phyloP scores from a whole-genome alignment of 2,888 invertebrate species.

The Himalopsyche japonica region DNA sequence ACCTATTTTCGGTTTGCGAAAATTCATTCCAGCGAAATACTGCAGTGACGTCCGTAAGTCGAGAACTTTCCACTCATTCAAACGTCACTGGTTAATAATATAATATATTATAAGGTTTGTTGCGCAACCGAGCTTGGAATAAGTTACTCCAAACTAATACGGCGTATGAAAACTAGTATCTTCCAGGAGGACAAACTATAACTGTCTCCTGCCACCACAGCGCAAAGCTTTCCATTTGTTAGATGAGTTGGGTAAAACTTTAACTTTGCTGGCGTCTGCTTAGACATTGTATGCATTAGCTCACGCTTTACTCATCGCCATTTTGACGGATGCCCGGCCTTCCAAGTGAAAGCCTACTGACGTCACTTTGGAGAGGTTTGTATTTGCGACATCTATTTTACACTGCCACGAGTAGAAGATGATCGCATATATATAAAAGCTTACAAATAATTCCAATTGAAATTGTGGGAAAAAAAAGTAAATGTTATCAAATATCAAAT shows the following conservation, averaged over 20 bases:
- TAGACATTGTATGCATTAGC: not conserved
- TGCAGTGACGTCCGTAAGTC: not conserved
- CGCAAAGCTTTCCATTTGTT: slow-evolving; percentile 7
- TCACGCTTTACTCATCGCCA: not conserved
- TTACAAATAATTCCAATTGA: too few relatives aligned
- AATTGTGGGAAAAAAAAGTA: too few relatives aligned
- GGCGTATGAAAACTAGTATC: not conserved
- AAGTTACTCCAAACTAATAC: slow-evolving; percentile 12
- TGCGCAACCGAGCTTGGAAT: not conserved
- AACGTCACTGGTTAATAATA: not conserved
- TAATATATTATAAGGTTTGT: not conserved
- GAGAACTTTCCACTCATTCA: not conserved
- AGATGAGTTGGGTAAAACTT: slow-evolving; percentile 18
- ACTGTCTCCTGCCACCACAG: not conserved
- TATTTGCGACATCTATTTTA: too few relatives aligned
- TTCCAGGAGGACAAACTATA: not conserved
- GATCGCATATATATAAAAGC: too few relatives aligned
- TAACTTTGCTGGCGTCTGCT: not conserved
- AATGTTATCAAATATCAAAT: too few relatives aligned
- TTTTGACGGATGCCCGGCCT: not conserved
- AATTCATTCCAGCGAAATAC: not conserved
- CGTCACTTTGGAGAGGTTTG: not conserved
- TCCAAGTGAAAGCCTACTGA: not conserved
- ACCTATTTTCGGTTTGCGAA: too few relatives aligned
- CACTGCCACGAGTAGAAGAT: too few relatives aligned